Evolutionary conservation across 1,140 invertebrate species (phyloP).

Genomic region (Zophobas atratus): DNA sequence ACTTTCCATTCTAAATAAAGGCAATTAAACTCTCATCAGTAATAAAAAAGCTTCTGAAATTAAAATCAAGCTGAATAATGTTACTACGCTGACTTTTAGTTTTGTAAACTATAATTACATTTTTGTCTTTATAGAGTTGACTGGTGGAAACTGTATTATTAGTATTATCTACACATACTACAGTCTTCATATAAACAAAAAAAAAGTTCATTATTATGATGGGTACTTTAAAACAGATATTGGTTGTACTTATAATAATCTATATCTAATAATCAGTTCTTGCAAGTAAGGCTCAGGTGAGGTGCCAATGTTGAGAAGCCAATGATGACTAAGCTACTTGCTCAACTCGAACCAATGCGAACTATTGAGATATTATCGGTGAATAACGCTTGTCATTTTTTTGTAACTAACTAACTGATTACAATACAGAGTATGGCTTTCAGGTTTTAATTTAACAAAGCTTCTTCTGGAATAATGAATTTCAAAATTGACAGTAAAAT

Average conservation of each 20-base stretch:
- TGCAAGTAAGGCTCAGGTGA: not conserved
- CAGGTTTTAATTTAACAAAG: not conserved
- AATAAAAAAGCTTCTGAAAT: no score
- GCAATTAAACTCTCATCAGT: no score
- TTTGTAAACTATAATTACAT: no score
- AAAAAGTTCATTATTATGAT: not conserved
- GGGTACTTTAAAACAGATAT: slow-evolving; percentile 9
- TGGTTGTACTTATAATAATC: not conserved
- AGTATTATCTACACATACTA: not conserved
- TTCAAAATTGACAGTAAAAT: not conserved
- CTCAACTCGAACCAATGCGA: slow-evolving; percentile 11
- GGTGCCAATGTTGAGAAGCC: slow-evolving; percentile 23
- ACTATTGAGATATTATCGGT: slow-evolving; percentile 29
- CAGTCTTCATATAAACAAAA: not conserved
- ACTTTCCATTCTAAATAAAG: no score
- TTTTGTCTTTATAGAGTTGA: no score
- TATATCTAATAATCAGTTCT: slow-evolving; percentile 24
- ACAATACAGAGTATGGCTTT: not conserved
- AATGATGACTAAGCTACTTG: slow-evolving; percentile 31
- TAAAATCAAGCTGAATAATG: no score
- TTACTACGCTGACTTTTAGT: no score
- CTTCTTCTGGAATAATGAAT: slow-evolving; percentile 1
- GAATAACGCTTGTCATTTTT: slow-evolving; percentile 6
- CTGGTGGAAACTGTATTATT: no score
- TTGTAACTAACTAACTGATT: slow-evolving; percentile 3